phyloP scores from a whole-genome alignment of 2,888 invertebrate genomes.

The Allacma fusca region DNA sequence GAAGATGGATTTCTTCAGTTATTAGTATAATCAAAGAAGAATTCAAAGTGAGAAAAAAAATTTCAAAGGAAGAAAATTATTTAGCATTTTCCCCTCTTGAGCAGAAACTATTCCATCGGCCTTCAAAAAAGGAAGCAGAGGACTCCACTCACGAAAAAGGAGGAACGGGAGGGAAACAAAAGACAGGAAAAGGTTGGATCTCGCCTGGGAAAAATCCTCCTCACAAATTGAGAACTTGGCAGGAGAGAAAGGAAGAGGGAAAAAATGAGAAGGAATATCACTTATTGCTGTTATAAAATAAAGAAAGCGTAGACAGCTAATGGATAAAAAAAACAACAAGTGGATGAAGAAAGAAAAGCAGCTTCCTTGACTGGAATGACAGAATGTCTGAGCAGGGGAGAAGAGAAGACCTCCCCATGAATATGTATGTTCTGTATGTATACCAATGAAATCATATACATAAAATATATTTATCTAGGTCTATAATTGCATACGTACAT shows the following conservation, averaged over 20 bases:
- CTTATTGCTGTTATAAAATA: neutral
- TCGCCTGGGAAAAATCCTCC: neutral
- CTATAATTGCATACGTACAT: too few species aligned
- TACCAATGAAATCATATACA: too few species aligned
- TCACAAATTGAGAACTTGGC: neutral
- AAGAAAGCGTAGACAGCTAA: neutral
- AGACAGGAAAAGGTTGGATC: neutral
- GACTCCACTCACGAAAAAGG: neutral
- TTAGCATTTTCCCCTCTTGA: neutral
- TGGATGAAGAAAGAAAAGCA: neutral
- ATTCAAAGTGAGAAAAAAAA: too few species aligned
- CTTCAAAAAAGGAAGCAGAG: neutral
- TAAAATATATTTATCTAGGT: too few species aligned
- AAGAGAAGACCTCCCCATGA: neutral
- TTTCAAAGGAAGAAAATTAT: neutral
- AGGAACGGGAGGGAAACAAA: neutral
- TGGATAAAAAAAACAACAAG: conserved; percentile 7
- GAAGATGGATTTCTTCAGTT: too few species aligned
- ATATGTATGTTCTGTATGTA: too few species aligned
- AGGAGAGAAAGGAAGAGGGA: neutral
- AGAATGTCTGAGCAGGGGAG: neutral
- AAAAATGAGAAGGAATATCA: neutral
- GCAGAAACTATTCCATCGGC: neutral
- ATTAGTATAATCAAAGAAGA: too few species aligned
- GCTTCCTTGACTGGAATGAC: neutral